Evolutionary conservation across 2,888 invertebrate genomes (phyloP).

Genomic region (Fragum fragum): DNA sequence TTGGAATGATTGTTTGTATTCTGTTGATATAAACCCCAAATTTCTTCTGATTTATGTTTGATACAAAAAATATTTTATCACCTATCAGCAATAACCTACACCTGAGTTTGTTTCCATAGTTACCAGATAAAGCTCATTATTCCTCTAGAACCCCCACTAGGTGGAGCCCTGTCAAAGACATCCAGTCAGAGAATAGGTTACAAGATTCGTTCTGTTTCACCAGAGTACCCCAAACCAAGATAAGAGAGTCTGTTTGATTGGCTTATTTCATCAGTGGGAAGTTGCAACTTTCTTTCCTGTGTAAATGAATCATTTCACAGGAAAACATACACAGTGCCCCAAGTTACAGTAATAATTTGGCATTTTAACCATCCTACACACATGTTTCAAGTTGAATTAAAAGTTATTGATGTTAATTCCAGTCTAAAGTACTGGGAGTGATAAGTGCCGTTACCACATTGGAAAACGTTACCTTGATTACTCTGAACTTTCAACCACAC

Average conservation of each 20-base stretch:
- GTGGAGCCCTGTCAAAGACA: slow-evolving; percentile 44
- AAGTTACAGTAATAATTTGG: slow-evolving; percentile 10
- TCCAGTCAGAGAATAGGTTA: slow-evolving; percentile 24
- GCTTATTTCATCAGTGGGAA: slow-evolving; percentile 13
- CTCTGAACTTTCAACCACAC: neutral
- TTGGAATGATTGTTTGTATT: slow-evolving; percentile 18
- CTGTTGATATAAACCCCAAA: neutral
- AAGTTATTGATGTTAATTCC: slow-evolving; percentile 25
- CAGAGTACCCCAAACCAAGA: neutral
- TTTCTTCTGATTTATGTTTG: slow-evolving; percentile 8
- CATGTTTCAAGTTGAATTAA: slow-evolving; percentile 15
- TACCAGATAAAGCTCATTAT: slow-evolving; percentile 45
- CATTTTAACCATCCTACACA: slow-evolving; percentile 18
- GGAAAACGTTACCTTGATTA: slow-evolving; percentile 23
- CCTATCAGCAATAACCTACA: slow-evolving; percentile 16
- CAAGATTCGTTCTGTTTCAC: neutral
- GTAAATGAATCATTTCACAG: slow-evolving; percentile 23
- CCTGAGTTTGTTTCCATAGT: slow-evolving; percentile 54
- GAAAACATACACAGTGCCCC: slow-evolving; percentile 23
- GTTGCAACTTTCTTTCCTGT: slow-evolving; percentile 12
- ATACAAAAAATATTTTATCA: slow-evolving; percentile 16
- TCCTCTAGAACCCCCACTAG: slow-evolving; percentile 52
- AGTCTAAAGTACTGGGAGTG: slow-evolving; percentile 7
- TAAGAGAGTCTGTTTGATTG: slow-evolving; percentile 27
- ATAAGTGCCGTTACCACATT: slow-evolving; percentile 15